Percentiles rank a stretch among this genome's conserved stretches.
Conservation (phyloP, 2,797 vertebrate species). For the Halcyon chelicuti region DNA sequence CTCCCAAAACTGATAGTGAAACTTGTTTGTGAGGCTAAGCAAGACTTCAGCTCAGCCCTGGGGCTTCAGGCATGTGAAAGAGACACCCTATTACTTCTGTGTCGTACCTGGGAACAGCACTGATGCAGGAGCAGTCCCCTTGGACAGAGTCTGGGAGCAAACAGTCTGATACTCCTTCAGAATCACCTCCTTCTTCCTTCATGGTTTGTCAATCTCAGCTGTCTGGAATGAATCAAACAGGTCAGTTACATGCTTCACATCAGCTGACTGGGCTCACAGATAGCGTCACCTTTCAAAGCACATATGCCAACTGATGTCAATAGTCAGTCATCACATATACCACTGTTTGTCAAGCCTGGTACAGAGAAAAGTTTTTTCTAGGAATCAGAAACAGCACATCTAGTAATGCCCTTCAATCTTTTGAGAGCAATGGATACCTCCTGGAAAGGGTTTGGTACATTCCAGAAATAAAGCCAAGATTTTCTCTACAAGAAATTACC, state of each 20-base stretch:
- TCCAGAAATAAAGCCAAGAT: neutral
- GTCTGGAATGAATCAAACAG: conserved; percentile 51
- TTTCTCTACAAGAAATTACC: neutral
- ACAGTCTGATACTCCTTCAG: neutral
- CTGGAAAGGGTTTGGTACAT: neutral
- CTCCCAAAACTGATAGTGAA: neutral
- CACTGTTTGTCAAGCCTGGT: neutral
- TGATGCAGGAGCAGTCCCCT: neutral
- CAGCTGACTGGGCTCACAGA: neutral
- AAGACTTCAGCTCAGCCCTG: neutral
- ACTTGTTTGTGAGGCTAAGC: neutral
- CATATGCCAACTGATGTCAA: neutral
- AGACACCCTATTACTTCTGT: neutral
- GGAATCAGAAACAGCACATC: neutral
- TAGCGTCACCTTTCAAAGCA: neutral
- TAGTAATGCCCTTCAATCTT: neutral
- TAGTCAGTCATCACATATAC: neutral
- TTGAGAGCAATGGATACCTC: neutral
- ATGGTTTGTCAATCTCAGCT: neutral
- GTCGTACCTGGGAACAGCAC: neutral
- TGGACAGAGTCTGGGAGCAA: neutral
- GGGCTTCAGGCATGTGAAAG: neutral
- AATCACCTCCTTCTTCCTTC: neutral
- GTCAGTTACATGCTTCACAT: neutral
- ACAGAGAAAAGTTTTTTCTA: neutral